phyloP scores from a whole-genome alignment of 2,797 vertebrate species.

The Sparidentex hasta region DNA sequence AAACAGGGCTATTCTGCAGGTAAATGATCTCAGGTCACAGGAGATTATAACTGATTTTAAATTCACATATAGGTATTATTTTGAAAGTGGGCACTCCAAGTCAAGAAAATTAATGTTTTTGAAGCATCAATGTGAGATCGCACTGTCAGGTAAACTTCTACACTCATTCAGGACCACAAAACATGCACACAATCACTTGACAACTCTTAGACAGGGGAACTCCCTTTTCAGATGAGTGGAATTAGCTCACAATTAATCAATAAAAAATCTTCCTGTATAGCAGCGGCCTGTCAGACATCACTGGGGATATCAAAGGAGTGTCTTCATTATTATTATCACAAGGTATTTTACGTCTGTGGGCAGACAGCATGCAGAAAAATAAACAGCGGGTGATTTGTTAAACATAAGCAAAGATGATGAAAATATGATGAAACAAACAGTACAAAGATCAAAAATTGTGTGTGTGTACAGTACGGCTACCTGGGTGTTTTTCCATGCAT shows the following conservation, averaged over 20 bases:
- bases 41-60: not conserved
- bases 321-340: not conserved
- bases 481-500: slow-evolving; percentile 22
- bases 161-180: not conserved
- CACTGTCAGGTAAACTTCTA: not conserved
- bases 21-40: no score
- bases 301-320: not conserved
- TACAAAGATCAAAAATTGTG: not conserved
- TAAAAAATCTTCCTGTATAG: not conserved
- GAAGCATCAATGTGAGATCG: not conserved
- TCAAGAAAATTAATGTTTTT: not conserved
- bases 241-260: not conserved
- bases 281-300: not conserved
- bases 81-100: not conserved
- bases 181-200: not conserved
- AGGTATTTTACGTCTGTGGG: not conserved
- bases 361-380: slow-evolving; percentile 3
- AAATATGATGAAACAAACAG: slow-evolving; percentile 32
- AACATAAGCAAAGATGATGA: slow-evolving; percentile 24
- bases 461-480: not conserved
- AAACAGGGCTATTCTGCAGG: no score
- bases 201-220: not conserved
- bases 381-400: slow-evolving; percentile 22
- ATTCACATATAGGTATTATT: not conserved
- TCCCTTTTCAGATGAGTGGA: not conserved